Evolutionary conservation across 2,797 vertebrate species (phyloP).

Genomic region (Parauchenoglanis ngamensis): DNA sequence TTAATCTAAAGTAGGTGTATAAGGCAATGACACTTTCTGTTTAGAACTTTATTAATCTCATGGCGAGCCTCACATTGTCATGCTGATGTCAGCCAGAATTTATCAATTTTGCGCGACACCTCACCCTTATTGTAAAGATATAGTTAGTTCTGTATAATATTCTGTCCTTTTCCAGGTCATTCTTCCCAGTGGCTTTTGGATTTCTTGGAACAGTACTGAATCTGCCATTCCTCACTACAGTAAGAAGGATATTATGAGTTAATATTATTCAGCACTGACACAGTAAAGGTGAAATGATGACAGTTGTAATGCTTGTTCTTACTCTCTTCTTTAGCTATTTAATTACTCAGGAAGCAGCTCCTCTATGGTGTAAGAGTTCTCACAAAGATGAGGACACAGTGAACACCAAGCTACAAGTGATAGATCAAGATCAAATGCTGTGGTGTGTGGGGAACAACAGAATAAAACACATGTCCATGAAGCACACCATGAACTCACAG

Average conservation of each 20-base stretch:
- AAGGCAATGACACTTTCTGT: neutral
- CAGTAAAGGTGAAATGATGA: neutral
- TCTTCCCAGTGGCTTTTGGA: constrained; percentile 81
- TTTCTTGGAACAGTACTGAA: constrained; percentile 77
- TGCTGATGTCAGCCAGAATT: neutral
- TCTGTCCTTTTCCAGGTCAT: constrained; percentile 73
- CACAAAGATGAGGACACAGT: neutral
- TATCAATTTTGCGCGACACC: neutral
- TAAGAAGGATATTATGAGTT: constrained; percentile 63
- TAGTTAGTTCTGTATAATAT: neutral
- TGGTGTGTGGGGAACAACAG: neutral
- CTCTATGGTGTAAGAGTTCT: constrained; percentile 73
- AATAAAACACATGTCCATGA: neutral
- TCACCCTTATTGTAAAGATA: neutral
- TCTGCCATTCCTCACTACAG: constrained; percentile 77
- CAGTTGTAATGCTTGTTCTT: neutral
- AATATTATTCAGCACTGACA: neutral
- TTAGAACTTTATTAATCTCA: neutral
- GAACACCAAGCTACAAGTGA: neutral
- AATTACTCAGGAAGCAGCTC: constrained; percentile 74
- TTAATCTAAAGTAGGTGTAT: neutral
- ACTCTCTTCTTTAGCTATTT: constrained; percentile 69
- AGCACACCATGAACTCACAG: neutral
- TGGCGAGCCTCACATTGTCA: neutral
- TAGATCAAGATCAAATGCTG: neutral